Base-by-base conservation (phyloP, 2,888 invertebrate species). In the Heliconius charithonia region DNA sequence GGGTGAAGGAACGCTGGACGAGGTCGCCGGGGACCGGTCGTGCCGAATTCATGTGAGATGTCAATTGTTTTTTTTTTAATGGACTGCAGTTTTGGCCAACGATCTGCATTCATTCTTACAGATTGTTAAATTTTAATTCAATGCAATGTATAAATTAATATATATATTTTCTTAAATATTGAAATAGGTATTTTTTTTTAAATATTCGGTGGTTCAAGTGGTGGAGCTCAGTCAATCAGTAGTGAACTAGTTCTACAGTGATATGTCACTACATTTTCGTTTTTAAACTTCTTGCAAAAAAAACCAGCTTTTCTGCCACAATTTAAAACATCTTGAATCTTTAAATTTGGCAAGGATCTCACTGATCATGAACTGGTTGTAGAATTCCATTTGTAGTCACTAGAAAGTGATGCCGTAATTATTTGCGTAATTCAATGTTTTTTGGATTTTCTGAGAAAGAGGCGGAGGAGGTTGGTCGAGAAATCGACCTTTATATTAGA, bases 1-100 rank as follows among this genome's bases (percentile, higher is more conserved):
- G 75, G 81, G 79, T 80, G 63, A 77, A 79, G 70, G 79, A 81
- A 81, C 81, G 66, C 78, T 59, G 73, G 71, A 66, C 56, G 74
- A 79, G 62, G 80, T 75, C 56, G 66, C 22, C n/a, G 65, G 25
- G 62, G 45, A 79, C 81, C 81, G 81, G 81, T 81, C 75, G 72
- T 27, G 51, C 65, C 74, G 51, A 81, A 79, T 45, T 29, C 67
- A 79, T 62, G 41, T 29, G 37, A 25, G 32, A 65, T 75, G 75
- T 78, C 71, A 56, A 65, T 74, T 78, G 74, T 70, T 75, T 66
- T 74, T 67, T 78, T 78, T 74, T 74, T 25, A 51, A 22, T n/a
- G 59, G 65, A 29, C 19, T 45, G 65, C 74, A 65, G 63, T 74
- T 65, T 63, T 45, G 74, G 62, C 63, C 72, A n/a, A 59, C 59